Evolutionary conservation across 2,888 invertebrate species (phyloP).

Genomic region (Lomographa bimaculata): DNA sequence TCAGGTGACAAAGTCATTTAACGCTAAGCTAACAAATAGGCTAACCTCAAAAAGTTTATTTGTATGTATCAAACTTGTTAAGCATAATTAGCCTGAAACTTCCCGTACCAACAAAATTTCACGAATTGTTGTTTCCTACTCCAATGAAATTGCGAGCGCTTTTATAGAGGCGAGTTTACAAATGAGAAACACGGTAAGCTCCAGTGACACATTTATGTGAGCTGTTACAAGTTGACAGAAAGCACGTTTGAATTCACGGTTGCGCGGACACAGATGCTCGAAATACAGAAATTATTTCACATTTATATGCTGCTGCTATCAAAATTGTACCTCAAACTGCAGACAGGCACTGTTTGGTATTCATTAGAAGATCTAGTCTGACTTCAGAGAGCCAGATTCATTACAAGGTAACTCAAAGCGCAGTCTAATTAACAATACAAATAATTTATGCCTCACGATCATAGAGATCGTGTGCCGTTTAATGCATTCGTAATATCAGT

Average conservation of each 20-base stretch:
- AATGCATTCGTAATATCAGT: conserved; percentile 11
- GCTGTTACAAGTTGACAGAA: conserved; percentile 34
- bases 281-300: conserved; percentile 34
- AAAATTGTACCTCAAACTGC: conserved; percentile 34
- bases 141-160: conserved; percentile 8
- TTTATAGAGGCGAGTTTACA: conserved; percentile 9
- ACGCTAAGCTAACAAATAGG: too few species aligned
- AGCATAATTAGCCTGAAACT: too few species aligned
- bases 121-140: conserved; percentile 4
- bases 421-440: conserved; percentile 22
- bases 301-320: conserved; percentile 29
- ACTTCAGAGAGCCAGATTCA: conserved; percentile 15
- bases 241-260: conserved; percentile 36
- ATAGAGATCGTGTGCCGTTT: conserved; percentile 1
- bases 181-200: conserved; percentile 16
- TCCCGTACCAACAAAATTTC: too few species aligned
- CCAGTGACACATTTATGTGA: conserved; percentile 16
- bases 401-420: conserved; percentile 29
- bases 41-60: too few species aligned
- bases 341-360: conserved; percentile 29
- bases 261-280: conserved; percentile 24
- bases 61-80: too few species aligned
- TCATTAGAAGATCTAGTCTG: conserved; percentile 31
- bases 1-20: too few species aligned
- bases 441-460: conserved; percentile 16